Percentiles rank a stretch among this genome's conserved stretches.
phyloP scores from a whole-genome alignment of 2,888 invertebrate species.

The Chymomyza amoena region DNA sequence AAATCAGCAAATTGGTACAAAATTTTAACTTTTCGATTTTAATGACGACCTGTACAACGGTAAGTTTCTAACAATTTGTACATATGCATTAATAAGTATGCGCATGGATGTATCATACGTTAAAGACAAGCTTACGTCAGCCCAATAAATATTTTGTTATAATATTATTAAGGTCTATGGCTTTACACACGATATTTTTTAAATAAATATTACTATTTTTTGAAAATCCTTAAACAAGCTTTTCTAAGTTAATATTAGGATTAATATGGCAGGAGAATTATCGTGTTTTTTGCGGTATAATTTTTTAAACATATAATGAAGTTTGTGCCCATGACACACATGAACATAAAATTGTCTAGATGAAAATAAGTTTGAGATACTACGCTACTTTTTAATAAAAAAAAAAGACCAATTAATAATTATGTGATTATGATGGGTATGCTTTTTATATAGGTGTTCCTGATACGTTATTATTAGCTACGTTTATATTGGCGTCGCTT shows the following conservation, averaged over 20 bases:
- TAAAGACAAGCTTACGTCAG: background rate
- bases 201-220: background rate
- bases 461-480: background rate
- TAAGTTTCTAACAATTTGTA: background rate
- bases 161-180: background rate
- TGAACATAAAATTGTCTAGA: background rate
- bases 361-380: background rate
- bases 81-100: background rate
- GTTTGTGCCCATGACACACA: background rate
- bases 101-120: background rate
- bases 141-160: background rate
- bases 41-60: background rate
- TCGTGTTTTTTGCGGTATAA: background rate
- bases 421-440: background rate
- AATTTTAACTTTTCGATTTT: background rate
- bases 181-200: too few species aligned
- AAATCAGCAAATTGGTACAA: conserved; percentile 11
- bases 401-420: background rate
- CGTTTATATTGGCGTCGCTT: background rate
- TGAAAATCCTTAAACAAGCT: background rate
- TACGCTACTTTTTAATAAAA: background rate
- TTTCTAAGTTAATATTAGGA: background rate
- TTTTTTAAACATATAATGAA: background rate
- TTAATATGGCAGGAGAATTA: background rate
- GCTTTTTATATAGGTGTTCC: background rate